Percentiles rank a stretch among this genome's conserved stretches.
Conservation (phyloP, 2,888 invertebrate genomes). For the Mesorhabditis sp. region DNA sequence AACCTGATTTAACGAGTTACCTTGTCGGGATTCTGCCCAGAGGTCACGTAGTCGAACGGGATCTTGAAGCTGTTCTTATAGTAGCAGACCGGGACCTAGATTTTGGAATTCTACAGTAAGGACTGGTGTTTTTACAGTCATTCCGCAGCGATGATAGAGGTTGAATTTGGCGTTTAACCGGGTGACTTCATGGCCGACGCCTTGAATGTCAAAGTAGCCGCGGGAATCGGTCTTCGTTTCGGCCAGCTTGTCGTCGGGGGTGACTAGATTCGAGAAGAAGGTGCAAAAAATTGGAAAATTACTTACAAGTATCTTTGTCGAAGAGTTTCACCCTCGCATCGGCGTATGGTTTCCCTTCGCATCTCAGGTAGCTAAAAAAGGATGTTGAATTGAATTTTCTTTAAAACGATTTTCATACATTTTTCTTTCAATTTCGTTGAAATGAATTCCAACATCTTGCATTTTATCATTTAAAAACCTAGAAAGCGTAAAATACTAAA, state of each 20-base stretch:
- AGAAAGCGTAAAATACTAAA: no score
- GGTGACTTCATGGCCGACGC: not conserved
- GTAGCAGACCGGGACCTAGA: conserved; percentile 6
- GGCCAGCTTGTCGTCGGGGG: conserved; percentile 1
- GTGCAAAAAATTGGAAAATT: no score
- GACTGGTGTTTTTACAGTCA: not conserved
- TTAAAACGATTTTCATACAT: no score
- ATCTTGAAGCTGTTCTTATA: not conserved
- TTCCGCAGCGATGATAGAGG: not conserved
- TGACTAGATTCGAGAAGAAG: not conserved
- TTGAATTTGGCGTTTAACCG: not conserved
- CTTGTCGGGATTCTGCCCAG: not conserved
- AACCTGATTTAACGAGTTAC: not conserved
- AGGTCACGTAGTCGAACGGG: not conserved
- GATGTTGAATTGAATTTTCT: no score
- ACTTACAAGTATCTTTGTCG: no score
- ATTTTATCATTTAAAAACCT: no score
- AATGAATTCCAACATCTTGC: no score
- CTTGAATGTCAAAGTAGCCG: not conserved
- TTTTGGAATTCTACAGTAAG: not conserved
- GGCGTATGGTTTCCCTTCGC: no score
- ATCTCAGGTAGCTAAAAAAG: no score
- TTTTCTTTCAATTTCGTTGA: no score
- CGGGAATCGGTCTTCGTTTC: conserved; percentile 2
- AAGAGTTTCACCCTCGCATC: no score